Evolutionary conservation across 1,140 invertebrate species (phyloP).

Genomic region (Drosophila gunungcola): DNA sequence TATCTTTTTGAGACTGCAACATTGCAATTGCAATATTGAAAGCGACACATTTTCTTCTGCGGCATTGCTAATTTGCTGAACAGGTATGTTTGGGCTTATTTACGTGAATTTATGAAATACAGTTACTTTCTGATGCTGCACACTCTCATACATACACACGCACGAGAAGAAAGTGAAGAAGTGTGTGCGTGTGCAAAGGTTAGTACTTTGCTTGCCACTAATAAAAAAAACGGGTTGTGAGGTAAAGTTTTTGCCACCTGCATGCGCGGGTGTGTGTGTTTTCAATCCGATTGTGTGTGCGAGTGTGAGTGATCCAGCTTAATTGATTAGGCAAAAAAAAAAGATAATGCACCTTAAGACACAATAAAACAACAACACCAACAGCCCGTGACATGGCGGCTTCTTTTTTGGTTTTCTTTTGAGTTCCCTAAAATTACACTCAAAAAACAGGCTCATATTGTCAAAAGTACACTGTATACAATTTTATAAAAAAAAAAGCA

Average conservation of each 20-base stretch:
- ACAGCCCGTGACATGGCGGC: constrained; percentile 43
- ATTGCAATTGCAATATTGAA: constrained; percentile 74
- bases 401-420: constrained; percentile 6
- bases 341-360: constrained; percentile 57
- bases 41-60: constrained; percentile 58
- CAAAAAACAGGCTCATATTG: background rate
- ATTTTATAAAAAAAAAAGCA: background rate
- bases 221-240: constrained; percentile 56
- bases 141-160: constrained; percentile 21
- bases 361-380: constrained; percentile 37
- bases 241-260: constrained; percentile 49
- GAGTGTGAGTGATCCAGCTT: constrained; percentile 21
- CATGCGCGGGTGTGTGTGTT: constrained; percentile 36
- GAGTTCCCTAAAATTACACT: constrained; percentile 2
- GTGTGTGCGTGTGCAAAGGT: constrained; percentile 74
- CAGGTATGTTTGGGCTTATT: constrained; percentile 43
- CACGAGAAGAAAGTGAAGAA: constrained; percentile 76
- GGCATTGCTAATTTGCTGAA: constrained; percentile 59
- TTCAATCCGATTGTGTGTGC: constrained; percentile 6
- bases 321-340: constrained; percentile 54
- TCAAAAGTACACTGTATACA: background rate
- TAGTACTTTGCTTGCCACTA: constrained; percentile 57
- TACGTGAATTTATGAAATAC: constrained; percentile 35
- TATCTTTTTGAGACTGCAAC: constrained; percentile 15
- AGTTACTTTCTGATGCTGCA: constrained; percentile 68